Percentiles rank a stretch among this genome's conserved stretches.
These are phyloP conservation scores for Harpalus rubripes DNA, from an alignment of 2,888 invertebrate species.

Conservation along the genomic window DNA sequence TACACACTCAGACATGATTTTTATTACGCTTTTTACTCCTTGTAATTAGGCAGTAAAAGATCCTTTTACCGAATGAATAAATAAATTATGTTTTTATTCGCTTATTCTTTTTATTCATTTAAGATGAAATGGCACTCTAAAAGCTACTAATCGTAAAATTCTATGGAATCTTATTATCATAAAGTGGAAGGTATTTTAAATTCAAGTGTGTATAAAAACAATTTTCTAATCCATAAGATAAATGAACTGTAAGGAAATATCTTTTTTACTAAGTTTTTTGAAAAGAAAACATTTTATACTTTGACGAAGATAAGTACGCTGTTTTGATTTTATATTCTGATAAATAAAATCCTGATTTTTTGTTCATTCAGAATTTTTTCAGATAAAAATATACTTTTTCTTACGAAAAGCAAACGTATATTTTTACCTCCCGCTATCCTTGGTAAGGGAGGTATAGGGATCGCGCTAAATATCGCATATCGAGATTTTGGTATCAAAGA, in stretches of 20 bases:
- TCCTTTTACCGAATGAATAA: slow-evolving; percentile 25
- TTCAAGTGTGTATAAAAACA: not conserved
- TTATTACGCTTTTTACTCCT: slow-evolving; percentile 28
- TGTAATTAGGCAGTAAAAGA: slow-evolving; percentile 32
- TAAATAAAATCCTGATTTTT: not conserved
- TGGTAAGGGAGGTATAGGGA: no score
- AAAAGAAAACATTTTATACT: not conserved
- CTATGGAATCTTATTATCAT: not conserved
- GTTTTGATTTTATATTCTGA: not conserved
- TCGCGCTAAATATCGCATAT: no score
- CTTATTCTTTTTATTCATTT: not conserved
- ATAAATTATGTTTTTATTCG: slow-evolving; percentile 15
- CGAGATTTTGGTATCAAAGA: no score
- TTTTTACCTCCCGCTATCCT: no score
- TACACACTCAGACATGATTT: slow-evolving; percentile 26
- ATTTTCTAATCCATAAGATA: not conserved
- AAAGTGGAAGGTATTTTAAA: not conserved
- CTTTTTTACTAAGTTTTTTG: not conserved
- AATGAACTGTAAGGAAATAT: not conserved
- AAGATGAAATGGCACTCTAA: slow-evolving; percentile 1
- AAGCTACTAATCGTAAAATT: slow-evolving; percentile 1
- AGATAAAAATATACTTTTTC: not conserved
- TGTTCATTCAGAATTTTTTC: not conserved
- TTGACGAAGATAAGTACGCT: not conserved
- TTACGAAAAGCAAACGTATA: not conserved